Base-by-base conservation (phyloP, 2,113 vertebrate genomes). In the Otis tarda region DNA sequence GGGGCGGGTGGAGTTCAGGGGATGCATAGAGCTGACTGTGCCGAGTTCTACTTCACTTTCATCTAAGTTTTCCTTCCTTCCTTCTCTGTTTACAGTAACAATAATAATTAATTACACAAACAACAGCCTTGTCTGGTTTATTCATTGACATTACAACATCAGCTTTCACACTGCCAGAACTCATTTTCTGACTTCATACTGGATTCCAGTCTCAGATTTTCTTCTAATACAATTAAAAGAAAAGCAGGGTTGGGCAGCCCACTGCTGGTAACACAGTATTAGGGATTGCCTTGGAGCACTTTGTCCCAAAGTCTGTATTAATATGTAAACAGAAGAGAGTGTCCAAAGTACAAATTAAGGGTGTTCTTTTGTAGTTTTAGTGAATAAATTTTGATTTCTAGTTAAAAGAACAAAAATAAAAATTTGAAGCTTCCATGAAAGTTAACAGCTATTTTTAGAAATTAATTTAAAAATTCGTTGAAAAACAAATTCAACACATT, bases 81-180 rank as follows among this genome's bases (percentile, higher is more conserved):
- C 22, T 53, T 77, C 25, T 23, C 14, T 69, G 17, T 70, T 90
- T 96, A 78, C 33, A 49, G 16, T 49, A 83, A 57, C 53, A 78
- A 35, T 37, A 84, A 61, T 70, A 73, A 93, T 81, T 71, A 89
- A 80, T 89, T 74, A 70, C 43, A 92, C 6, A 74, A 70, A 74
- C 2, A 95, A 73, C 84, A 93, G 47, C 57, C 53, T 75, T 87
- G 39, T 30, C 69, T 78, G 24, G 33, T 83, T 89, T 77, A 77
- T 67, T 80, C 70, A 79, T 5, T 78, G 21, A 90, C 53, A 90
- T 55, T 64, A 52, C 41, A 14, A 70, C 15, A 76, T 53, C 17
- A 55, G n/a, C 43, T 49, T 79, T 31, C 60, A 37, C 25, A 35
- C 9, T 70, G 47, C 16, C 64, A 90, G 39, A 86, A 85, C 7